Base-by-base conservation (phyloP, 2,113 vertebrate species). In the Malurus alboscapulatus region DNA sequence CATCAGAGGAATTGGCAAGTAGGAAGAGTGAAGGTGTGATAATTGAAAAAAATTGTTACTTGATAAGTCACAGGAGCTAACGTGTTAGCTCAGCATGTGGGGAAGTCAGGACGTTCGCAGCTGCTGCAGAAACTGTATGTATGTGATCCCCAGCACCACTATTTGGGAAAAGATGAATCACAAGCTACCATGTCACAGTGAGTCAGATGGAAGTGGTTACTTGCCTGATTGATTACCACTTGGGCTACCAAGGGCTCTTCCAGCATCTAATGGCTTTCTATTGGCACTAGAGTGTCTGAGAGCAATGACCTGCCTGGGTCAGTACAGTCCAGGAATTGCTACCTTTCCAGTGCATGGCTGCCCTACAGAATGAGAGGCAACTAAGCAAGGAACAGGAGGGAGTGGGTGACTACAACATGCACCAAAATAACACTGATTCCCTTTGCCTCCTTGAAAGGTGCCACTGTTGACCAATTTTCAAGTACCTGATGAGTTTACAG, bases 171-270 rank as follows among this genome's bases (percentile, higher is more conserved):
- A 97, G 96, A 97, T 97, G 96, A 97, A 97, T 97, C 97, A 93
- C 97, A 96, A 97, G 96, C 95, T 96, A 96, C 97, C 90, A 93
- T 96, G 96, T 96, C 97, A 97, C 92, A 94, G 93, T 30, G 90
- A 97, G 96, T 97, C 98, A 98, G 97, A 98, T 97, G 96, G 97
- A 97, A 95, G 94, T 72, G 84, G 96, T 98, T 98, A 96, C 97
- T 97, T 96, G 94, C 85, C 96, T 97, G 97, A 98, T 97, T 97
- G 97, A 98, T 98, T 95, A 94, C 92, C 96, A 97, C 88, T 91
- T 97, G 96, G 95, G 94, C 96, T 95, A 97, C 87, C 90, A 88
- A 95, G 95, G 87, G 96, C 87, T 97, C 97, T 97, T 97, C 96
- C 96, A 97, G 96, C 93, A 97, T 87, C 87, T 53, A 97, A 96